These are phyloP conservation scores for Thripadectes ignobilis DNA, from an alignment of 2,797 vertebrate genomes.

Conservation along the genomic window DNA sequence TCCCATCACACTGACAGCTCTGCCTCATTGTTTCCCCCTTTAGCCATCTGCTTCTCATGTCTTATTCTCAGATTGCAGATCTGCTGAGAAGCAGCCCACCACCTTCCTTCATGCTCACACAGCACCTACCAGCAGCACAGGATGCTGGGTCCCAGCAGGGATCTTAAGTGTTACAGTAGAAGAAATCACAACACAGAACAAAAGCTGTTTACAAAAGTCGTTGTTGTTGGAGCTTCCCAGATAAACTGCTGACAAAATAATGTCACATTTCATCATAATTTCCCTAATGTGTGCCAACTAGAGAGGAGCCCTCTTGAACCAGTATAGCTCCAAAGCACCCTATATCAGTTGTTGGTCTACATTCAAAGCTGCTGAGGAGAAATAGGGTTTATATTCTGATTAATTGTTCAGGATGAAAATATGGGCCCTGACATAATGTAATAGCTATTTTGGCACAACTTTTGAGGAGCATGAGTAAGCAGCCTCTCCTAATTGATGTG, in stretches of 20 bases:
- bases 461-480: slow-evolving; percentile 69
- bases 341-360: background rate
- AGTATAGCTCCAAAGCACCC: background rate
- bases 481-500: slow-evolving; percentile 63
- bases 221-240: background rate
- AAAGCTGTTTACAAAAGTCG: slow-evolving; percentile 11
- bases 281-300: background rate
- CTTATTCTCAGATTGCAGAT: slow-evolving; percentile 39
- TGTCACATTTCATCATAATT: background rate
- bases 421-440: slow-evolving; percentile 61
- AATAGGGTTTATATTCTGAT: slow-evolving; percentile 50
- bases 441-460: slow-evolving; percentile 68
- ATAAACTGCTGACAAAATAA: background rate
- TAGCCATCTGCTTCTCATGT: slow-evolving; percentile 28
- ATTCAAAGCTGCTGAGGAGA: background rate
- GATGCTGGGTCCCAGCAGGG: background rate
- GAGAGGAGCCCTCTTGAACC: background rate
- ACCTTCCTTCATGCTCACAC: background rate
- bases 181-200: background rate
- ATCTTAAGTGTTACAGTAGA: background rate
- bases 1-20: slow-evolving; percentile 19
- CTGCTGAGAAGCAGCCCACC: slow-evolving; percentile 37
- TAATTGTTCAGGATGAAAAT: slow-evolving; percentile 50
- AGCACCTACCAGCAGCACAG: slow-evolving; percentile 27
- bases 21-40: slow-evolving; percentile 50